A percentile compares a stretch with the other conserved stretches of the same genome.
Evolutionary conservation across 2,113 vertebrate species (phyloP).

Genomic region (Herpetotheres cachinnans): DNA sequence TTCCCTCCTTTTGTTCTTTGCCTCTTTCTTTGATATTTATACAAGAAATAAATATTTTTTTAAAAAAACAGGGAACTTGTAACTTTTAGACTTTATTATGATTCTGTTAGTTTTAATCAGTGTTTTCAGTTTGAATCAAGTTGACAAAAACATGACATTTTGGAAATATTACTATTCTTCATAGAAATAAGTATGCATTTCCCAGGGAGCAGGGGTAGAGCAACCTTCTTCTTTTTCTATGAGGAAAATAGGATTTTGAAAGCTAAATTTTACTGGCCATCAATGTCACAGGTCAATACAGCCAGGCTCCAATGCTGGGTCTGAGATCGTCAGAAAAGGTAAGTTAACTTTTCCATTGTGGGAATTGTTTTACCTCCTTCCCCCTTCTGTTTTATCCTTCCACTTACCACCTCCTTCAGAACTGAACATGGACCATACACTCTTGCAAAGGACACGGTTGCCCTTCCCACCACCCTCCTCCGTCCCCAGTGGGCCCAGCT

Average conservation of each 20-base stretch:
- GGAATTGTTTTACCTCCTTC: background rate
- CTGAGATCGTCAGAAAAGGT: background rate
- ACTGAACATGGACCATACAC: no score
- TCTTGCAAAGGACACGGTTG: fast-evolving
- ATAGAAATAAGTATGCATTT: background rate
- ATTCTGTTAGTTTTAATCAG: background rate
- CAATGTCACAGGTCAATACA: background rate
- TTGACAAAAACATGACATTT: background rate
- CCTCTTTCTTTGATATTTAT: background rate
- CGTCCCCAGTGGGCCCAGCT: background rate
- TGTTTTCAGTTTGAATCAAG: background rate
- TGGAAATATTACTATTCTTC: background rate
- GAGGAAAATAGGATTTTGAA: background rate
- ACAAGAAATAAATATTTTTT: background rate
- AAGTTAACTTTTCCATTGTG: background rate
- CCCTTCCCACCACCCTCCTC: background rate
- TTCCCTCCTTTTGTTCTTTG: background rate
- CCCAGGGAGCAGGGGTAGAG: background rate
- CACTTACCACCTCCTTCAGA: background rate
- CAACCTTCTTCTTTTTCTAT: background rate
- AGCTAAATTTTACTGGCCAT: background rate
- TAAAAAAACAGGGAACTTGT: background rate
- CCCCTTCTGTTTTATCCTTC: background rate
- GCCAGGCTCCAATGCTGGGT: background rate
- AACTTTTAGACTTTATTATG: background rate